Conservation (phyloP, 1,140 invertebrate genomes). For the Wasmannia auropunctata region DNA sequence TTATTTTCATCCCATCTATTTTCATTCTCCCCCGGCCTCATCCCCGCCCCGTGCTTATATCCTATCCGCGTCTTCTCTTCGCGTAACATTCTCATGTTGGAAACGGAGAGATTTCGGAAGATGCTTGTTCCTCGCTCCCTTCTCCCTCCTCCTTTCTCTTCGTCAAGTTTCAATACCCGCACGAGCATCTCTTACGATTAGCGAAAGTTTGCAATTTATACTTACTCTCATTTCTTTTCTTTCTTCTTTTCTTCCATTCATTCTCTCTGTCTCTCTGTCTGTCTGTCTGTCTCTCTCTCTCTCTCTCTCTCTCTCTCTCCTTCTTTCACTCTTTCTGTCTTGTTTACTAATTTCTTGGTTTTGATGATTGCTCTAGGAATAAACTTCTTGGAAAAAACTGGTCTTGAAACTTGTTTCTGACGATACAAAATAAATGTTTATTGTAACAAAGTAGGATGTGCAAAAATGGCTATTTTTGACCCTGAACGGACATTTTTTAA, state of each 20-base stretch:
- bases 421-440: too few relatives aligned
- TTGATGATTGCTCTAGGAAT: too few relatives aligned
- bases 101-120: constrained; percentile 28
- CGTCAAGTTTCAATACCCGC: constrained; percentile 38
- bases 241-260: background rate
- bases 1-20: constrained; percentile 74
- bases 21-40: constrained; percentile 60
- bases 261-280: constrained; percentile 7
- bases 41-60: constrained; percentile 5
- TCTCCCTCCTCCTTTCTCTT: background rate
- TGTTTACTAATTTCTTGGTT: too few relatives aligned
- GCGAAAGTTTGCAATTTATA: constrained; percentile 58
- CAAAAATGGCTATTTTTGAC: too few relatives aligned
- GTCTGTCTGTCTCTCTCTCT: background rate
- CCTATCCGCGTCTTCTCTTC: constrained; percentile 24
- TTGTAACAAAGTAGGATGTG: too few relatives aligned
- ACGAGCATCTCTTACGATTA: constrained; percentile 57
- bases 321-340: too few relatives aligned
- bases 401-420: too few relatives aligned
- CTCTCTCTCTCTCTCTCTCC: background rate
- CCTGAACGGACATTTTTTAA: too few relatives aligned
- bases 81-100: constrained; percentile 59
- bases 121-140: background rate
- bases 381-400: too few relatives aligned
- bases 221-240: constrained; percentile 40